phyloP scores from a whole-genome alignment of 2,113 vertebrate species.

The Paraplagusia blochii region DNA sequence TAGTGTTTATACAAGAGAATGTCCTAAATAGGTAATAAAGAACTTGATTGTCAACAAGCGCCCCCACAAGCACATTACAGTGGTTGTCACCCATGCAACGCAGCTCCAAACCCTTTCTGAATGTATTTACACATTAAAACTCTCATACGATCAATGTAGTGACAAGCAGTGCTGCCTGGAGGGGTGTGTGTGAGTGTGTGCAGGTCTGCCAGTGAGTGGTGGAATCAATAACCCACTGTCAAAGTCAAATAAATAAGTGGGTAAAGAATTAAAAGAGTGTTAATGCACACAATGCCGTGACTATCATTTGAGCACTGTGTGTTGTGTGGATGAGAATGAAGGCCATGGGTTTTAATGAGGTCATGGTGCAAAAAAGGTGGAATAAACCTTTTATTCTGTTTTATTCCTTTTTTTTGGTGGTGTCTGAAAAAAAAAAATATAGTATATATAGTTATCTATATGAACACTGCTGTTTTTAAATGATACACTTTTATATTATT shows the following conservation, averaged over 20 bases:
- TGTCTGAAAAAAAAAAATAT: no score
- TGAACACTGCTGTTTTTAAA: no score
- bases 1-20: not conserved
- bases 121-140: constrained; percentile 58
- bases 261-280: constrained; percentile 14
- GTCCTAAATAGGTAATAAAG: no score
- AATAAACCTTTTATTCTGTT: not conserved
- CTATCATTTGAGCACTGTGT: not conserved
- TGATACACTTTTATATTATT: no score
- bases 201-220: no score
- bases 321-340: not conserved
- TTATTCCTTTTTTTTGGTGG: no score
- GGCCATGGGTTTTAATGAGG: not conserved
- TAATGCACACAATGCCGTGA: constrained; percentile 16
- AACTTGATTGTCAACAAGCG: not conserved
- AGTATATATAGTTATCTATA: no score
- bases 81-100: constrained; percentile 37
- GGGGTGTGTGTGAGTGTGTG: constrained; percentile 9
- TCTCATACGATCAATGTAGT: constrained; percentile 48
- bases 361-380: constrained; percentile 3
- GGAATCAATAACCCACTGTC: constrained; percentile 56
- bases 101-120: constrained; percentile 43
- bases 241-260: constrained; percentile 36
- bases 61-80: constrained; percentile 20
- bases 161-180: constrained; percentile 19